These are phyloP conservation scores for Chamaetylas fuelleborni DNA, from an alignment of 2,113 vertebrate genomes.

Conservation along the genomic window DNA sequence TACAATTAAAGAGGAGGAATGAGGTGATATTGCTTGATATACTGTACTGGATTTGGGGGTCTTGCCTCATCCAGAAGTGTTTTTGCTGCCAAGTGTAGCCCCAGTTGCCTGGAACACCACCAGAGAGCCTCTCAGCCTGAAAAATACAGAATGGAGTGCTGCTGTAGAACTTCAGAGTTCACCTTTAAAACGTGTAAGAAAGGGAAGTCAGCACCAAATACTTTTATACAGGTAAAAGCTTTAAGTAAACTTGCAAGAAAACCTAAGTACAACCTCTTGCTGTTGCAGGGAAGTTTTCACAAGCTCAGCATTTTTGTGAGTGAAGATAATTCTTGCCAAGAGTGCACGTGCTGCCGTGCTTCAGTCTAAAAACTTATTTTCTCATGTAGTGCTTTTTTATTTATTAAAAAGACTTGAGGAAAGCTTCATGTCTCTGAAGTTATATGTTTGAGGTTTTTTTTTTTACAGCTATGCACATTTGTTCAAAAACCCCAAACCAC, in stretches of 20 bases:
- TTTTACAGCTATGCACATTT: neutral
- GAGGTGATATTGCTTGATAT: neutral
- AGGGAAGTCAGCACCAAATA: neutral
- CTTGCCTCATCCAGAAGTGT: neutral
- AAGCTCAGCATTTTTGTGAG: neutral
- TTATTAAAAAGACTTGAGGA: neutral
- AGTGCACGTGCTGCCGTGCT: rapidly evolving
- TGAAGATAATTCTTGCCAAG: neutral
- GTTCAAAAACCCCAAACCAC: neutral
- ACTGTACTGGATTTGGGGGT: rapidly evolving
- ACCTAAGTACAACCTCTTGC: neutral
- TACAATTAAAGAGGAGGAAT: neutral
- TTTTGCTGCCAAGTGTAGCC: neutral
- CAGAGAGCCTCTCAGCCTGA: neutral
- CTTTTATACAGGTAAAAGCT: neutral
- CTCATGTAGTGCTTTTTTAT: neutral
- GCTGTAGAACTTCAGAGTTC: neutral
- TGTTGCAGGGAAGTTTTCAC: neutral
- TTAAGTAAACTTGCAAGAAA: neutral
- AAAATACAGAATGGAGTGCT: neutral
- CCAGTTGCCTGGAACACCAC: neutral
- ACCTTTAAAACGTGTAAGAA: rapidly evolving
- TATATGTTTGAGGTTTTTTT: rapidly evolving
- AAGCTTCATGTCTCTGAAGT: neutral
- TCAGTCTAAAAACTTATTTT: neutral